Base-by-base conservation (phyloP, 2,797 vertebrate species). In the Melanotaenia maccullochi region DNA sequence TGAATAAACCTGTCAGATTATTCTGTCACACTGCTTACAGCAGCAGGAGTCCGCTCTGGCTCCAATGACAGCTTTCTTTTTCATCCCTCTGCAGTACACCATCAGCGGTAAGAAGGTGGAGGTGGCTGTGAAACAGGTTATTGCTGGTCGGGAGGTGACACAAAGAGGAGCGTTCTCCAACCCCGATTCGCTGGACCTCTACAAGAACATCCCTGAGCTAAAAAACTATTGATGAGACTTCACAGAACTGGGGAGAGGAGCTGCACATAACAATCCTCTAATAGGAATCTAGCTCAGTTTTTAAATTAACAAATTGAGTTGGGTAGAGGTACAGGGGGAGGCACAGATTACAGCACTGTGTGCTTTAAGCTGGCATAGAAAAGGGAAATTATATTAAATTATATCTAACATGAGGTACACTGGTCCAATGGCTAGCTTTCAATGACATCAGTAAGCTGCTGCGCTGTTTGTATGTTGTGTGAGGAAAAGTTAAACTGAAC, bases 71-170 rank as follows among this genome's bases (percentile, higher is more conserved):
- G 32, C 30, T 0, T 40, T 57, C 61, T 47, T 73, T 47, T 74
- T 73, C 58, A 9, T 59, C 42, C 58, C 51, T 55, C 60, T 85
- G 42, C 93, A 99, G 98, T 99, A 99, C 80, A 99, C 98, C 0
- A 94, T 97, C 88, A 99, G 96, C 0, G 98, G 98, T 7, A 99
- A 99, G 90, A 99, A 99, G 82, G 97, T 99, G 78, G 98, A 99
- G 88, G 96, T 98, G 78, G 98, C 98, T 0, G 97, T 99, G 82
- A 99, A 98, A 73, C 96, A 98, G 91, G 90, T 98, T 77, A 93
- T 99, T 5, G 96, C 97, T 0, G 97, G 98, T 2, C 95, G 94
- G 68, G 92, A 96, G 11, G 97, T 99, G 68, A 85, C 92, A 4
- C 96, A 97, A 38, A 94, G 94, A 0, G 96, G 96, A 9, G 95